Conservation (phyloP, 2,113 vertebrate genomes). For the Festucalex cinctus region DNA sequence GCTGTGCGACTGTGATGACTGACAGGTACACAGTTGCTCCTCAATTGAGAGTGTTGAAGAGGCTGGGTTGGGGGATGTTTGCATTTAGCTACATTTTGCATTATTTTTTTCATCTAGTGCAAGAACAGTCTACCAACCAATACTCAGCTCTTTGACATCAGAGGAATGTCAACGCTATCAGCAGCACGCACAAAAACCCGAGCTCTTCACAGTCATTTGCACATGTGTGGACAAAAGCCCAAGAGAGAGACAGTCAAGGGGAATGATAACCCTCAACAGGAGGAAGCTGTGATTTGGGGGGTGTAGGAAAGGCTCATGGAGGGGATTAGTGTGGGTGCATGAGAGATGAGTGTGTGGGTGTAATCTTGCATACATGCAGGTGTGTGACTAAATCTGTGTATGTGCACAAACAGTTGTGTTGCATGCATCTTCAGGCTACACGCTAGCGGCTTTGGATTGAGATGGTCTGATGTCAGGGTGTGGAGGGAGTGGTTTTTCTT, state of each 20-base stretch:
- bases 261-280: constrained; percentile 46
- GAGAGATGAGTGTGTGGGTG: constrained; percentile 32
- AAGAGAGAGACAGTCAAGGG: constrained; percentile 44
- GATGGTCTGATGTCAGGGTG: constrained; percentile 62
- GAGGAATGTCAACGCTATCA: constrained; percentile 55
- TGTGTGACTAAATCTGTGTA: constrained; percentile 60
- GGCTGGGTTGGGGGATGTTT: constrained; percentile 15
- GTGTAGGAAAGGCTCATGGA: constrained; percentile 38
- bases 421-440: constrained; percentile 48
- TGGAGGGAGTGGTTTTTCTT: constrained; percentile 30
- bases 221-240: constrained; percentile 57
- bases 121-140: constrained; percentile 34
- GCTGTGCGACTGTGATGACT: background rate
- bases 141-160: constrained; percentile 46
- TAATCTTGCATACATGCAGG: constrained; percentile 56
- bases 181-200: constrained; percentile 40
- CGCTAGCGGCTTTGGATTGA: constrained; percentile 51
- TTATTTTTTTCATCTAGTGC: constrained; percentile 26
- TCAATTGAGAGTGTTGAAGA: background rate
- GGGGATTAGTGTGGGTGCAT: constrained; percentile 52
- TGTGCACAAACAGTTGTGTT: constrained; percentile 36
- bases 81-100: constrained; percentile 9
- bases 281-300: constrained; percentile 44
- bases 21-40: background rate
- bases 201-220: constrained; percentile 55